Conservation (phyloP, 2,888 invertebrate genomes). For the Stictocephala bisonia region DNA sequence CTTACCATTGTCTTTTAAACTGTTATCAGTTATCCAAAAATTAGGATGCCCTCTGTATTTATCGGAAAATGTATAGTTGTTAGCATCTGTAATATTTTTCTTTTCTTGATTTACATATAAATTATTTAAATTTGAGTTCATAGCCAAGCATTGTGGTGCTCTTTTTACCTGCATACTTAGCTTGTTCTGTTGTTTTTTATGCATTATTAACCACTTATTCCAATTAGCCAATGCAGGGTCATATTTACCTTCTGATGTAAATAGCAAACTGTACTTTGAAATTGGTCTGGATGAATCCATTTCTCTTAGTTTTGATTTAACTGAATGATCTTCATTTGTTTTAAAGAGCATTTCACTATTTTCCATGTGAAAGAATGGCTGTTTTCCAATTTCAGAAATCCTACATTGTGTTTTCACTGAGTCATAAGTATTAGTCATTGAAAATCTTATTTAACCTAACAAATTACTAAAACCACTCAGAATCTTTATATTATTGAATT, state of each 20-base stretch:
- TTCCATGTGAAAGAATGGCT: too few relatives aligned
- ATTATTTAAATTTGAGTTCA: slow-evolving; percentile 44
- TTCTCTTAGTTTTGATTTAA: too few relatives aligned
- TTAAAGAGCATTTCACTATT: too few relatives aligned
- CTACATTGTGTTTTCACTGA: too few relatives aligned
- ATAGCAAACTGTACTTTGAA: too few relatives aligned
- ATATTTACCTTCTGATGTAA: background rate
- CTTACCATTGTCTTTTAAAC: background rate
- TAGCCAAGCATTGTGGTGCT: slow-evolving; percentile 38
- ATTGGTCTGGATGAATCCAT: too few relatives aligned
- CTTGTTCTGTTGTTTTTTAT: slow-evolving; percentile 31
- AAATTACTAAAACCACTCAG: too few relatives aligned
- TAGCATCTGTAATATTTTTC: slow-evolving; percentile 3
- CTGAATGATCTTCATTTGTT: too few relatives aligned
- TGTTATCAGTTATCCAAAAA: slow-evolving; percentile 13
- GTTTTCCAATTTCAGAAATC: too few relatives aligned
- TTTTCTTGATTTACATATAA: slow-evolving; percentile 35
- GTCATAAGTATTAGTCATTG: too few relatives aligned
- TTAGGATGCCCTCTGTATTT: slow-evolving; percentile 34
- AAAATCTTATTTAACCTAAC: too few relatives aligned
- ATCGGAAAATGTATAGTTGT: background rate
- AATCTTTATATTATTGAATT: too few relatives aligned
- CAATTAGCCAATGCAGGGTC: slow-evolving; percentile 43
- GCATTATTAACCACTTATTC: slow-evolving; percentile 45
- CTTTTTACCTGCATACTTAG: slow-evolving; percentile 33